A percentile compares a stretch with the other conserved stretches of the same genome.
Conservation (phyloP, 2,797 vertebrate species). For the Rhodeus uyekii region DNA sequence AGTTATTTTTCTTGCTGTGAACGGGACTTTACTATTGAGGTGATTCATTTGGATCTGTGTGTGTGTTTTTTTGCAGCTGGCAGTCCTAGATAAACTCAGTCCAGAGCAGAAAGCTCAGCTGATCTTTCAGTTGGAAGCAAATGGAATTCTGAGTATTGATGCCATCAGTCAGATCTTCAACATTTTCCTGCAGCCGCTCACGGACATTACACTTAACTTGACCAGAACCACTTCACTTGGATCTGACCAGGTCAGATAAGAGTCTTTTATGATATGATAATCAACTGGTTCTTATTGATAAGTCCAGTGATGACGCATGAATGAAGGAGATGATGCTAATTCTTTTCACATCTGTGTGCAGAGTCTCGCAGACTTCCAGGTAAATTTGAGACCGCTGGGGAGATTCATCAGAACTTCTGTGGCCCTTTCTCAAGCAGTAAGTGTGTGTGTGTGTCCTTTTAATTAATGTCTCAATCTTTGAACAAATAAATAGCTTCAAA, state of each 20-base stretch:
- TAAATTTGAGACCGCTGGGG: constrained; percentile 32
- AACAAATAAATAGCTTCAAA: neutral
- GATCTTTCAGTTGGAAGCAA: constrained; percentile 9
- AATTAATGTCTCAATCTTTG: too few species aligned
- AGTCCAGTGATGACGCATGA: neutral
- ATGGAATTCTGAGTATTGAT: neutral
- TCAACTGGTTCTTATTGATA: neutral
- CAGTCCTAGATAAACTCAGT: constrained; percentile 22
- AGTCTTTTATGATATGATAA: neutral
- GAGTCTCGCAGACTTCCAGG: constrained; percentile 9
- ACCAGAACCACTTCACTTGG: rapidly evolving
- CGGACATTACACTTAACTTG: neutral
- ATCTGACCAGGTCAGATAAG: neutral
- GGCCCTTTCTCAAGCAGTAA: neutral
- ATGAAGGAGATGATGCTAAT: neutral
- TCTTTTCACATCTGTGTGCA: constrained; percentile 15
- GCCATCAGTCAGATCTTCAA: neutral
- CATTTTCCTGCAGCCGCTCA: constrained; percentile 13
- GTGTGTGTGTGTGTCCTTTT: neutral
- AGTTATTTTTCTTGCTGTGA: neutral
- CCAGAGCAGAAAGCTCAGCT: constrained; percentile 47
- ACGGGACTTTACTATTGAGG: neutral
- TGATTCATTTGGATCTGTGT: neutral
- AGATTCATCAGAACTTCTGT: constrained; percentile 31
- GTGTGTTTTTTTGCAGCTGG: constrained; percentile 16